These are phyloP conservation scores for Acanthosepion pharaonis DNA, from an alignment of 2,888 invertebrate species.

Conservation along the genomic window DNA sequence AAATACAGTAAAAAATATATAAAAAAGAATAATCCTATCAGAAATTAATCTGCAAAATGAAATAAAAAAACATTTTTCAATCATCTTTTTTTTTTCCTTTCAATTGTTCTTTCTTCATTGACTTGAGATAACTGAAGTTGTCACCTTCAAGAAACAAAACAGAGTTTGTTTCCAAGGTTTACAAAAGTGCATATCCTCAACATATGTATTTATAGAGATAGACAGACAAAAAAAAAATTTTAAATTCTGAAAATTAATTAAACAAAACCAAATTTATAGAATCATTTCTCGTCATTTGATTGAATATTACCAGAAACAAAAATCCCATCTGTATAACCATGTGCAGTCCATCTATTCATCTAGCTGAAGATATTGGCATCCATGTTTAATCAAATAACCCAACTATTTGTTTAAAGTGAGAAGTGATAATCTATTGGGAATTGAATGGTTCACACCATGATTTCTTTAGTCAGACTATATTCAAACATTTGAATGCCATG, in stretches of 20 bases:
- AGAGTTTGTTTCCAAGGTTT: not conserved
- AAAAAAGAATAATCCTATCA: not conserved
- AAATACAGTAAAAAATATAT: not conserved
- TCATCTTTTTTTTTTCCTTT: not conserved
- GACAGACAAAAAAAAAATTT: not conserved
- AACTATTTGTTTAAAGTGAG: not conserved
- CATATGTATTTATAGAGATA: not conserved
- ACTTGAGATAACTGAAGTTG: not conserved
- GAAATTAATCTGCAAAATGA: not conserved
- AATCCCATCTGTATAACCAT: not conserved
- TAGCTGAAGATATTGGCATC: not conserved
- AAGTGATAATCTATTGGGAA: not conserved
- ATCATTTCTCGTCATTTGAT: not conserved
- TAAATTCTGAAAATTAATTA: not conserved
- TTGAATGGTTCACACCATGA: not conserved
- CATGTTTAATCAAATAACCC: not conserved
- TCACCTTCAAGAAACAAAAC: not conserved
- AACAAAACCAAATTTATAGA: not conserved
- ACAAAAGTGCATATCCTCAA: not conserved
- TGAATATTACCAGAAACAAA: not conserved
- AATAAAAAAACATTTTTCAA: not conserved
- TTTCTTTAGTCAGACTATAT: not conserved
- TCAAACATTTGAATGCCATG: not conserved
- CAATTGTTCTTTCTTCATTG: not conserved
- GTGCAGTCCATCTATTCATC: not conserved